Evolutionary conservation across 2,888 invertebrate genomes (phyloP), one percentile per base, ranked within the genome.

Genomic region (Acanthococcus lagerstroemiae): DNA sequence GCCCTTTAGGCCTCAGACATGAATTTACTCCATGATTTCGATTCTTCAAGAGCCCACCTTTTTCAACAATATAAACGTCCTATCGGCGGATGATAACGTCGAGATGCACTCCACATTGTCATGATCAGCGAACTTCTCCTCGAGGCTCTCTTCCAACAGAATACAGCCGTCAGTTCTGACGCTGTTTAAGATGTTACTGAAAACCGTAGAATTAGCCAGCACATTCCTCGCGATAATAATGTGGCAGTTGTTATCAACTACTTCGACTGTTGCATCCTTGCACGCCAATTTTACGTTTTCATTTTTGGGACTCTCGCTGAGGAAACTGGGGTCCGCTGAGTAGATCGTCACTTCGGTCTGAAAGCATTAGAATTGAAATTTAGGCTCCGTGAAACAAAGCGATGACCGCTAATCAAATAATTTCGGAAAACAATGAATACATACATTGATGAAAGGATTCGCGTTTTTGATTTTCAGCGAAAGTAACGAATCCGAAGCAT

Each of bases 101-200:
- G 81, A 81, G 0, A 87, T 78, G 0, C 83, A 70, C 19, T 80
- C 80, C 1, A 75, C 72, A 12, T 73, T 69, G 4, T 73, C 72
- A 0, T 74, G 54, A 1, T 70, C 57, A 2, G 71, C 69, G 15
- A 71, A 69, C 9, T 72, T 65, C 3, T 75, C 68, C 50, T 75
- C 71, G 2, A 78, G 78, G 61, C 81, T 80, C 78, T 90, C 90
- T 76, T 88, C 87, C 66, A 88, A 78, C 68, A 92, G 78, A 52
- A 90, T 73, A 75, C 88, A 86, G 55, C 90, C 90, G 58, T 81
- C 81, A 1, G 81, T 77, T 72, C 82, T 85, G 46, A 92, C 74
- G 55, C 86, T 82, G 21, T 77, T 80, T 1, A 80, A 77, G 68
- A 87, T 78, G 71, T 83, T 81, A 54, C 78, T 76, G 60, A 90